Evolutionary conservation across 2,113 vertebrate species (phyloP), one percentile per base, ranked within the genome.

Genomic region (Atrichornis clamosus): DNA sequence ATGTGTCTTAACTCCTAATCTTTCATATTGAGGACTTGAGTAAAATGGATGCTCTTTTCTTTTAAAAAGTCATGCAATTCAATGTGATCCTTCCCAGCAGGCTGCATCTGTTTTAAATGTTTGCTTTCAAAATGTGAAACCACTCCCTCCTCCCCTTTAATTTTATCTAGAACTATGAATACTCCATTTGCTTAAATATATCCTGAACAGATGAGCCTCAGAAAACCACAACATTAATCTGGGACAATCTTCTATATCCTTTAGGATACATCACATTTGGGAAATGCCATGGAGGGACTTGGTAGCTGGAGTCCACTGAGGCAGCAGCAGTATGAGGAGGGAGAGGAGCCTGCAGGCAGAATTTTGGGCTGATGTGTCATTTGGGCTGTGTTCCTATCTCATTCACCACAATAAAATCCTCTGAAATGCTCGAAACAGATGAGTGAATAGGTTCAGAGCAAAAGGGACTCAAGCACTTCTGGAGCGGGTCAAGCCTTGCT

Each of bases 141-240:
- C 58, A 58, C 46, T 87, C 62, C 74, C 55, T 81, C 63, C 79
- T 83, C 63, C 69, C 50, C 62, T 52, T 90, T 88, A 65, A 96
- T 93, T 86, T 95, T 84, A 95, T 81, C 92, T 87, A 84, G 37
- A 94, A 87, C 93, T 79, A 87, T 68, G 86, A 97, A 92, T 46
- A 72, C 44, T 78, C 62, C 26, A 86, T 95, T 95, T 96, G 73
- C 90, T 92, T 90, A 84, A 96, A 78, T 44, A 60, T 72, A 95
- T 62, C 37, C 59, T 41, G 77, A 75, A 72, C 23, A 90, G 90
- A 90, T 70, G 39, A 92, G 58, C n/a, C 41, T 87, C 67, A 50
- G 49, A 94, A 93, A 95, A 79, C 28, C 58, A 81, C 32, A 32
- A 1, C 11, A 26, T 84, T 75, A 39, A 81, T 84, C 35, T 65